Evolutionary conservation across 2,113 vertebrate species (phyloP).

Genomic region (Columba livia): DNA sequence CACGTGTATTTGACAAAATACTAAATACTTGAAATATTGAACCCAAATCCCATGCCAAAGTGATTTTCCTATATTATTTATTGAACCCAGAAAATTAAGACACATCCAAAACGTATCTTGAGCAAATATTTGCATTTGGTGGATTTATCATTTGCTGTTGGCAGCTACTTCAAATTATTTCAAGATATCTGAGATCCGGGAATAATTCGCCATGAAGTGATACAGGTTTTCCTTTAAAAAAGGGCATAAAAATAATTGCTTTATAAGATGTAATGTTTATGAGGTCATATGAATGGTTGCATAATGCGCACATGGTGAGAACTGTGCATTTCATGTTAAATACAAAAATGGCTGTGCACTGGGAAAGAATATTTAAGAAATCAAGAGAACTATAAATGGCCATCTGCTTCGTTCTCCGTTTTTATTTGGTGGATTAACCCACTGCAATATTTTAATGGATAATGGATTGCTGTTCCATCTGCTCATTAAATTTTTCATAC

Average conservation of each 20-base stretch:
- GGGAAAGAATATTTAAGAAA: conserved; percentile 73
- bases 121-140: neutral
- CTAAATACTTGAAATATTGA: neutral
- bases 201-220: conserved; percentile 41
- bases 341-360: conserved; percentile 62
- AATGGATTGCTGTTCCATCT: conserved; percentile 69
- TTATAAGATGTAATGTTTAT: conserved; percentile 63
- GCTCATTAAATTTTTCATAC: conserved; percentile 58
- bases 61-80: conserved; percentile 27
- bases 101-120: neutral
- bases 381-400: conserved; percentile 70
- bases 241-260: conserved; percentile 65
- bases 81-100: conserved; percentile 6
- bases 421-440: conserved; percentile 76
- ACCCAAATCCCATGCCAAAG: neutral
- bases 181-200: conserved; percentile 1
- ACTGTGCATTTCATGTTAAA: conserved; percentile 72
- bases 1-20: neutral
- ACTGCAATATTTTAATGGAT: conserved; percentile 76
- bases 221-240: conserved; percentile 51
- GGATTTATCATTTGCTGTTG: conserved; percentile 38
- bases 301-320: conserved; percentile 72
- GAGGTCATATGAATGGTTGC: conserved; percentile 65
- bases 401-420: conserved; percentile 74
- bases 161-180: conserved; percentile 48